Base-by-base conservation (phyloP, 2,797 vertebrate species). In the Oreochromis grahami region DNA sequence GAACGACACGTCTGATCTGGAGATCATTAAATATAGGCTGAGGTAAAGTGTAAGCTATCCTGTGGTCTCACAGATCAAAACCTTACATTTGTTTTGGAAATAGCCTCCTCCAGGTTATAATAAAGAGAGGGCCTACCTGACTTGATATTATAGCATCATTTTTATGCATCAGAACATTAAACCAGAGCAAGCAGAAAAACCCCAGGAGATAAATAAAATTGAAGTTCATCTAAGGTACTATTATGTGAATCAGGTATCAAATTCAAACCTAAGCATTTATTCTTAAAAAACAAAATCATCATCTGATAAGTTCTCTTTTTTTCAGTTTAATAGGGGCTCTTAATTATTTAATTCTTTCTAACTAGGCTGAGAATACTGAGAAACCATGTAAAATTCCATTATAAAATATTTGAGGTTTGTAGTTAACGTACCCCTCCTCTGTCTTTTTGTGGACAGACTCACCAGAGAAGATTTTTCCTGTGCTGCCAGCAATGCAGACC, bases 391-490 rank as follows among this genome's bases (percentile, higher is more conserved):
- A 68, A 3, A 26, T 48, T 72, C 41, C 41, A 19, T 3, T 48
- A 29, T 15, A 48, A 8, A 24, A 48, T 0, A 32, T 48, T 48
- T 48, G 43, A 48, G 15, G 4, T 72, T 48, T 3, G 15, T 10
- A 32, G 24, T 72, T 17, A 3, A 12, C 15, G 2, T 15, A 6
- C 17, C 9, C 21, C 15, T 53, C 29, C 19, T 21, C 13, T 24
- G n/a, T 76, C 10, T 84, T 53, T 34, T 34, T 15, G 11, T 45
- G 26, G 41, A 50, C 21, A 11, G 36, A 8, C 89, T 96, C 92
- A 99, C 98, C 98, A 1, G 98, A 98, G 93, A 99, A 98, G 91
- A 98, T 98, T 92, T 98, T 99, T 56, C 98, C 97, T 0, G 96
- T 97, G 96, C 97, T 97, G 88, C 98, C 98, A 0, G 98, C 97